These are phyloP conservation scores for Lycocorax pyrrhopterus DNA, from an alignment of 2,113 vertebrate genomes.

Conservation along the genomic window DNA sequence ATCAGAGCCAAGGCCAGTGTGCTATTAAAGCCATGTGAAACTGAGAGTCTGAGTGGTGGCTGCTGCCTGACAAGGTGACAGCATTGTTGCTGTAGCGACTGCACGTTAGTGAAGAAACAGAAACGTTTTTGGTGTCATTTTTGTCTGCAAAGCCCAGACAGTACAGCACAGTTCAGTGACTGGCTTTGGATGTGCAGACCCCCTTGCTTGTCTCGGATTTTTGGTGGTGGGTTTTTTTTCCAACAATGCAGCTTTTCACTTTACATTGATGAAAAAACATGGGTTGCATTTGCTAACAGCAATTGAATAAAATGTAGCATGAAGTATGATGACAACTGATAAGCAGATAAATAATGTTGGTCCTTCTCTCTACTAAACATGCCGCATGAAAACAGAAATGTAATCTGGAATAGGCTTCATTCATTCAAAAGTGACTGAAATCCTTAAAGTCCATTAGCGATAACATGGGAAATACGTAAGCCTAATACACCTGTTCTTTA, in stretches of 20 bases:
- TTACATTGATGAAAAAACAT: not conserved
- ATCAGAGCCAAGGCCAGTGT: not conserved
- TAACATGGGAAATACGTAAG: not conserved
- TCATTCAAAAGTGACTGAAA: not conserved
- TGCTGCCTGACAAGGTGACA: not conserved
- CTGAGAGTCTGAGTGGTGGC: not conserved
- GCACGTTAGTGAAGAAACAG: not conserved
- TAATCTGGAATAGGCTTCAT: not conserved
- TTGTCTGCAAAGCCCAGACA: not conserved
- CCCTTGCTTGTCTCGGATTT: not conserved
- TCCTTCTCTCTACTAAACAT: not conserved
- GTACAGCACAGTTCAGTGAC: fast-evolving
- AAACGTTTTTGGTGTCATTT: not conserved
- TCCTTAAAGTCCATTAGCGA: not conserved
- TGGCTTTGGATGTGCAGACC: not conserved
- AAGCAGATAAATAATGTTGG: not conserved
- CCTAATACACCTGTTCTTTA: not conserved
- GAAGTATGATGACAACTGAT: not conserved
- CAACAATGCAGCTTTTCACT: not conserved
- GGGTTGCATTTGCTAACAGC: not conserved
- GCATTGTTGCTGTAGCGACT: not conserved
- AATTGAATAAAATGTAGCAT: not conserved
- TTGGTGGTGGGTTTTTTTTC: not conserved
- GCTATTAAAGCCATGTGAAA: not conserved
- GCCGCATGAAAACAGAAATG: not conserved